Percentiles rank a stretch among this genome's conserved stretches.
Evolutionary conservation across 2,888 invertebrate genomes (phyloP).

Genomic region (Lochmaea crataegi): DNA sequence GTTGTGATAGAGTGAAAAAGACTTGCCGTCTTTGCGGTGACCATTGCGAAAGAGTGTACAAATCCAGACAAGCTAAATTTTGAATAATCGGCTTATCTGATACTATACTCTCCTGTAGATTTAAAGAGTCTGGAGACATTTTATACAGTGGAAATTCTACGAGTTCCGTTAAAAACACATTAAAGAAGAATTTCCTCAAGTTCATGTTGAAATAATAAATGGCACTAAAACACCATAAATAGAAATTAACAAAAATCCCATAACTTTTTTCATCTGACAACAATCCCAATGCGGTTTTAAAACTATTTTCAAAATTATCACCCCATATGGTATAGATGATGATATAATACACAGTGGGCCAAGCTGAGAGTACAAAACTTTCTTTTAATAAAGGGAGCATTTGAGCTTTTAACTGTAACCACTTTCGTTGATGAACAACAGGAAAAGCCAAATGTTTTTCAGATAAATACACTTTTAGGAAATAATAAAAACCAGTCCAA

Average conservation of each 20-base stretch:
- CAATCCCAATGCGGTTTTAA: constrained; percentile 69
- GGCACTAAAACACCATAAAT: constrained; percentile 77
- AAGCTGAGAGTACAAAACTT: constrained; percentile 71
- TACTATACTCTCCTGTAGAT: constrained; percentile 73
- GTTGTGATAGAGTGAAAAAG: constrained; percentile 80
- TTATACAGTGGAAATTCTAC: constrained; percentile 74
- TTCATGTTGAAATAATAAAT: constrained; percentile 78
- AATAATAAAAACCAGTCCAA: constrained; percentile 75
- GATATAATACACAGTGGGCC: constrained; percentile 73
- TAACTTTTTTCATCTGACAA: constrained; percentile 66
- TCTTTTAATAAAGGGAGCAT: constrained; percentile 70
- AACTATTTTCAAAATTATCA: constrained; percentile 66
- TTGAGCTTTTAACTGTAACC: constrained; percentile 73
- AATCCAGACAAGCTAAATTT: constrained; percentile 81
- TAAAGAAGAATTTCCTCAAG: constrained; percentile 77
- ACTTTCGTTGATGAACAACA: constrained; percentile 77
- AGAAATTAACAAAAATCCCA: constrained; percentile 67
- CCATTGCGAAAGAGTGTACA: constrained; percentile 75
- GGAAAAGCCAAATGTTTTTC: constrained; percentile 74
- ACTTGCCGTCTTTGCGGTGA: constrained; percentile 71
- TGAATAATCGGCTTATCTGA: constrained; percentile 76
- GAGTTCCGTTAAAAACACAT: constrained; percentile 78
- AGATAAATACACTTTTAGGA: constrained; percentile 69
- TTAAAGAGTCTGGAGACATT: constrained; percentile 63
- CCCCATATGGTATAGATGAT: constrained; percentile 74